These are phyloP conservation scores for Montipora sp. DNA, from an alignment of 64 coral and sea anemone genomes.

Conservation along the genomic window DNA sequence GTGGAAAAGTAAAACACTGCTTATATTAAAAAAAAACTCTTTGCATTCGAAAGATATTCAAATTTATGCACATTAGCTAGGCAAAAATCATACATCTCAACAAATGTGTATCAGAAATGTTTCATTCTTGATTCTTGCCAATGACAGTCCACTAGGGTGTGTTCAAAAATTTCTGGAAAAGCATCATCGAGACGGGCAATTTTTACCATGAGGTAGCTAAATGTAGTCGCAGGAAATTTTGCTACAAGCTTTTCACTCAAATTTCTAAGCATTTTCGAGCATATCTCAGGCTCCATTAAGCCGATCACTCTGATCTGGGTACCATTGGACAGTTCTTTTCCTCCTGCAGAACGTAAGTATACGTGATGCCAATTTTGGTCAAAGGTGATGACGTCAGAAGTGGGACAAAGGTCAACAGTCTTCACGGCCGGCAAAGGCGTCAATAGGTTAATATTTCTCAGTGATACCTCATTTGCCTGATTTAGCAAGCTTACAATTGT, in stretches of 20 bases:
- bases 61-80: too few relatives aligned
- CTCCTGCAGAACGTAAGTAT: not conserved
- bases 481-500: constrained; percentile 24
- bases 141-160: not conserved
- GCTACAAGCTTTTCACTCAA: not conserved
- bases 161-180: not conserved
- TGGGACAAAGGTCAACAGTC: not conserved
- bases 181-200: too few relatives aligned
- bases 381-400: constrained; percentile 9
- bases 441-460: not conserved
- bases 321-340: not conserved
- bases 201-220: too few relatives aligned
- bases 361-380: constrained; percentile 2
- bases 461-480: constrained; percentile 26
- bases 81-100: too few relatives aligned
- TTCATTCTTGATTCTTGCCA: not conserved
- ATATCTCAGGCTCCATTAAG: constrained; percentile 12
- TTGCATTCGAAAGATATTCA: too few relatives aligned
- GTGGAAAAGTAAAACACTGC: not conserved
- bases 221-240: too few relatives aligned
- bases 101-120: too few relatives aligned
- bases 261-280: not conserved
- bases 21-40: not conserved
- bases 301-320: constrained; percentile 15
- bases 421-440: too few relatives aligned